Conservation (phyloP, 1,140 invertebrate species). For the Zaprionus camerounensis region DNA sequence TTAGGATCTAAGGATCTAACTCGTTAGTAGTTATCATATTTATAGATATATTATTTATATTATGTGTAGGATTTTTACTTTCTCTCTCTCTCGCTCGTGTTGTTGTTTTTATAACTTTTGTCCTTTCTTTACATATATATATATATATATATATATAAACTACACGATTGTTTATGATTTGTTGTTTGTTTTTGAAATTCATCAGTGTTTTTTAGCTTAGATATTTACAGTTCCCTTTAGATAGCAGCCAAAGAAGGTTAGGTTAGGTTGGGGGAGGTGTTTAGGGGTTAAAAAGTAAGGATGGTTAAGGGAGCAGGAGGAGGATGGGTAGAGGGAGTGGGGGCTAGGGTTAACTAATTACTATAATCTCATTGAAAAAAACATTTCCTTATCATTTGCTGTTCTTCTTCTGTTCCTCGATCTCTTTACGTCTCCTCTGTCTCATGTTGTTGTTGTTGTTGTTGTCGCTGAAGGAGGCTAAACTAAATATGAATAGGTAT, state of each 20-base stretch:
- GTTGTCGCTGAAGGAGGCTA: conserved; percentile 10
- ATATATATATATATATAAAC: conserved; percentile 24
- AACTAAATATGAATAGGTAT: conserved; percentile 44
- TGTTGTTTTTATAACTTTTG: conserved; percentile 26
- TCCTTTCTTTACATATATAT: conserved; percentile 55
- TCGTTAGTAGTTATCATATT: conserved; percentile 16
- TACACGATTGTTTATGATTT: conserved; percentile 34
- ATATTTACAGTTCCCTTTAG: conserved; percentile 53
- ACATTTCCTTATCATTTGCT: conserved; percentile 17
- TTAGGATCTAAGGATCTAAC: conserved; percentile 53
- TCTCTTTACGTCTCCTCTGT: not conserved
- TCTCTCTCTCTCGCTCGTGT: not conserved
- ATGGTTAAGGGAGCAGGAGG: not conserved
- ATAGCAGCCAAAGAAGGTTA: conserved; percentile 32
- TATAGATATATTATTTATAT: conserved; percentile 43
- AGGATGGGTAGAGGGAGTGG: not conserved
- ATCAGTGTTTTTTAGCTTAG: conserved; percentile 32
- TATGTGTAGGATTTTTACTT: conserved; percentile 32
- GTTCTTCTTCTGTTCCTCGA: conserved; percentile 16
- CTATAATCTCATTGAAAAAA: conserved; percentile 39
- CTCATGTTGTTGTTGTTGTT: conserved; percentile 16
- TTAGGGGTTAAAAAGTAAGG: not conserved
- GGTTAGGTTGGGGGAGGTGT: not conserved
- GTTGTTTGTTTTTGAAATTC: conserved; percentile 46
- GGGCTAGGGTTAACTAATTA: not conserved